Percentiles rank a stretch among this genome's conserved stretches.
Evolutionary conservation across 2,888 invertebrate species (phyloP).

Genomic region (Phasia obesa): DNA sequence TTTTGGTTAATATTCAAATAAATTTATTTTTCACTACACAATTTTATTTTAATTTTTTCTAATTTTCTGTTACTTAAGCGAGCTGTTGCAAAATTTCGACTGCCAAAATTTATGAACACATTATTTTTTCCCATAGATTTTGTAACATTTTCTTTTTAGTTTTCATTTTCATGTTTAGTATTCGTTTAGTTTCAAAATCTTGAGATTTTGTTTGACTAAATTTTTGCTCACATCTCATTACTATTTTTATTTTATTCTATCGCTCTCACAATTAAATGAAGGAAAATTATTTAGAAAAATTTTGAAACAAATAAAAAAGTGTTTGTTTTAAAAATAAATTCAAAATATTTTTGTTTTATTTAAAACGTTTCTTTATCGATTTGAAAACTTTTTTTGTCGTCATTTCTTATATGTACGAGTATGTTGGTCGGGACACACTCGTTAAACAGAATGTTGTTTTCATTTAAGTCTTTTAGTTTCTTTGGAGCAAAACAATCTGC

Average conservation of each 20-base stretch:
- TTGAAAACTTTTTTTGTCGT: conserved; percentile 44
- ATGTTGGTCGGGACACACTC: conserved; percentile 14
- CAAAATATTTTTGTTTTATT: conserved; percentile 39
- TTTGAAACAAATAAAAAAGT: conserved; percentile 29
- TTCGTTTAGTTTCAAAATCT: conserved; percentile 40
- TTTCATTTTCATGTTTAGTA: too few relatives aligned
- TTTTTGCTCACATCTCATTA: conserved; percentile 36
- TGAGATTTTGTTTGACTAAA: conserved; percentile 31
- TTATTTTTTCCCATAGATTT: background rate
- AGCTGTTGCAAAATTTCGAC: conserved; percentile 71
- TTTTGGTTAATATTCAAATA: background rate
- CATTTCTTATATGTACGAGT: conserved; percentile 17
- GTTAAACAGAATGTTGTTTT: conserved; percentile 25
- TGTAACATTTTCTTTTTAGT: conserved; percentile 41
- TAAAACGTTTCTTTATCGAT: conserved; percentile 29
- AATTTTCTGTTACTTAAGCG: conserved; percentile 67
- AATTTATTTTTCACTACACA: conserved; percentile 11
- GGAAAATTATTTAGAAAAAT: conserved; percentile 5
- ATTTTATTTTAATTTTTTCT: conserved; percentile 31
- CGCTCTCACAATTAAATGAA: conserved; percentile 45
- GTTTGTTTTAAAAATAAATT: conserved; percentile 70
- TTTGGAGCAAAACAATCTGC: conserved; percentile 6
- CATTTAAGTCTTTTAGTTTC: background rate
- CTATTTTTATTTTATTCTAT: conserved; percentile 26
- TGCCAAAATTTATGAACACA: conserved; percentile 59